Evolutionary conservation across 1,140 invertebrate species (phyloP), one percentile per base, ranked within the genome.

Genomic region (Rhagoletis zephyria): DNA sequence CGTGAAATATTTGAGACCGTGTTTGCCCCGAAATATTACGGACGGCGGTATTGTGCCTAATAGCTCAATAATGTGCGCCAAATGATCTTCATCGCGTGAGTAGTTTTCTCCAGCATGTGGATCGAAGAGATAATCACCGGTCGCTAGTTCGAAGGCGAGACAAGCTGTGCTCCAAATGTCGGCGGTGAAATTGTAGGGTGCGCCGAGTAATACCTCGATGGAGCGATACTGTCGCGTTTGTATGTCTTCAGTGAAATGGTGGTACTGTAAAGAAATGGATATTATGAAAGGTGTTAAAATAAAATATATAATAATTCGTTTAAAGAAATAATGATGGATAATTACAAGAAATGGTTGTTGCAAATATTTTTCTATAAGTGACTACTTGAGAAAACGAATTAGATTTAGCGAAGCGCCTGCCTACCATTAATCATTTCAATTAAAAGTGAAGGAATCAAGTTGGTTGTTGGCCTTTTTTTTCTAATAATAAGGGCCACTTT

Each of bases 111-210:
- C 91, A 87, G 97, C 97, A 93, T 99, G 98, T 61, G 99, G 98
- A 94, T 99, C 98, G 94, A 99, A 99, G 88, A 99, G 94, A 94
- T 99, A 99, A 94, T 99, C 99, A 86, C 99, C 99, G 42, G 98
- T 99, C 7, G 98, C 98, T 89, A 99, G 94, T 94, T 99, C 99
- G 94, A 99, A 99, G 60, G 98, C 97, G 97, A 99, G 98, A 92
- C 98, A 99, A 81, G 98, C 98, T 30, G 98, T 98, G 90, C 97
- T 98, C 98, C 98, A 99, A 90, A 99, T 98, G 94, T 99, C 98
- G 51, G 98, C 98, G 7, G 98, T 97, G 65, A 98, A 96, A 88
- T 96, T 97, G 94, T 99, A 99, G 1, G 97, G 97, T 85, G 98
- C 96, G 89, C 98, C 98, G 87, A 99, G 94, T 48, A 92, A 89